Percentiles rank a stretch among this genome's conserved stretches.
Evolutionary conservation across 2,113 vertebrate genomes (phyloP).

Genomic region (Calypte anna): DNA sequence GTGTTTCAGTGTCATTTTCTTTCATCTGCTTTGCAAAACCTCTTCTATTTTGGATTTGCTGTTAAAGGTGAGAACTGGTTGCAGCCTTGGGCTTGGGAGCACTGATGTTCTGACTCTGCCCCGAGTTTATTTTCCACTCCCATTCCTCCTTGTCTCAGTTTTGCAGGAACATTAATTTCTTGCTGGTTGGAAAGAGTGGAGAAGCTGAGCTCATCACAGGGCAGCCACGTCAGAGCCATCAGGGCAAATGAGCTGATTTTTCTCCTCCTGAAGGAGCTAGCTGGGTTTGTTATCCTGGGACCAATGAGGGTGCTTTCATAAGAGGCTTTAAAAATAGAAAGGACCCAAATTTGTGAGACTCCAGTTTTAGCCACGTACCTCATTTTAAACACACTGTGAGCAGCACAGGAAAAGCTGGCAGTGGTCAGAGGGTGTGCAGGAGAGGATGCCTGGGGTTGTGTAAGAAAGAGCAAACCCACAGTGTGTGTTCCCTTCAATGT

Average conservation of each 20-base stretch:
- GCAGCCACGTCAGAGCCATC: neutral
- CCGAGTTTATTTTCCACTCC: neutral
- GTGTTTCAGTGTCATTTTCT: neutral
- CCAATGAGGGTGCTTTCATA: neutral
- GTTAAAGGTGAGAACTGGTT: neutral
- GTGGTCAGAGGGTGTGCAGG: neutral
- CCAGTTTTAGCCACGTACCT: neutral
- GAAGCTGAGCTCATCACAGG: slow-evolving; percentile 36
- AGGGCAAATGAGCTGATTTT: neutral
- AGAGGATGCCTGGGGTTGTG: neutral
- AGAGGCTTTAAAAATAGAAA: neutral
- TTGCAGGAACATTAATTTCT: slow-evolving; percentile 13
- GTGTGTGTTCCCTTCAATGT: neutral
- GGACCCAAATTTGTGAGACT: neutral
- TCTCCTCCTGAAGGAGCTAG: neutral
- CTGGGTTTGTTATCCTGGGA: neutral
- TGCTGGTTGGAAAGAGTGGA: neutral
- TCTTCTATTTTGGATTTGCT: neutral
- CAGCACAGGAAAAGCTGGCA: neutral
- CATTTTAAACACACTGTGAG: neutral
- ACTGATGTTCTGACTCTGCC: neutral
- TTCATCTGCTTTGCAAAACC: neutral
- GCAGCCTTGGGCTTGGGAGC: neutral
- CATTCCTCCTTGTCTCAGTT: neutral
- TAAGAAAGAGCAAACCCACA: neutral